phyloP scores from a whole-genome alignment of 2,113 vertebrate species.

The human (Homo sapiens) region DNA sequence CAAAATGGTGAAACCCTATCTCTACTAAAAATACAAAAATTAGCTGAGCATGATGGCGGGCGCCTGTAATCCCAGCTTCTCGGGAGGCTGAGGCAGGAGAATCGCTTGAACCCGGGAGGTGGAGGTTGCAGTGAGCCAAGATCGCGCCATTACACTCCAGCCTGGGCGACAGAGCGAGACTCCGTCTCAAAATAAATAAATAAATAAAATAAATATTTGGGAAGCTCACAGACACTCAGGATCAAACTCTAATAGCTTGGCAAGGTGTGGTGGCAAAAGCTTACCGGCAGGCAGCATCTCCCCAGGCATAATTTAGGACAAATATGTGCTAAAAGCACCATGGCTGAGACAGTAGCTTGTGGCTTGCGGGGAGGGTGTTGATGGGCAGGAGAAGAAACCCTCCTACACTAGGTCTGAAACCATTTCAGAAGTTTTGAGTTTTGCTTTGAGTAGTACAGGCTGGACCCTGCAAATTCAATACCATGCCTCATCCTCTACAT shows the following conservation, averaged over 20 bases:
- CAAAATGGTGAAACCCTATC: too few species aligned
- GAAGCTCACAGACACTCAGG: not conserved
- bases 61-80: too few species aligned
- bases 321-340: not conserved
- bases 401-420: not conserved
- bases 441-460: not conserved
- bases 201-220: not conserved
- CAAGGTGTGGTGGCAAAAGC: not conserved
- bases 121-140: too few species aligned
- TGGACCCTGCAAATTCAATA: not conserved
- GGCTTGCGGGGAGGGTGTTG: not conserved
- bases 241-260: not conserved
- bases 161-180: too few species aligned
- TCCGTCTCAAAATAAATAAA: too few species aligned
- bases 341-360: not conserved
- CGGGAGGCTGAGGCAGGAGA: too few species aligned
- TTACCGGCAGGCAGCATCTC: not conserved
- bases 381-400: not conserved
- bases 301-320: not conserved
- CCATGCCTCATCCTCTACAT: not conserved
- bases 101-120: too few species aligned
- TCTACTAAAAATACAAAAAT: too few species aligned
- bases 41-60: too few species aligned
- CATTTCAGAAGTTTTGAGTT: not conserved
- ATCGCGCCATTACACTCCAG: too few species aligned